A percentile compares a stretch with the other conserved stretches of the same genome.
Conservation (phyloP, 1,140 invertebrate species). For the Eueides isabella region DNA sequence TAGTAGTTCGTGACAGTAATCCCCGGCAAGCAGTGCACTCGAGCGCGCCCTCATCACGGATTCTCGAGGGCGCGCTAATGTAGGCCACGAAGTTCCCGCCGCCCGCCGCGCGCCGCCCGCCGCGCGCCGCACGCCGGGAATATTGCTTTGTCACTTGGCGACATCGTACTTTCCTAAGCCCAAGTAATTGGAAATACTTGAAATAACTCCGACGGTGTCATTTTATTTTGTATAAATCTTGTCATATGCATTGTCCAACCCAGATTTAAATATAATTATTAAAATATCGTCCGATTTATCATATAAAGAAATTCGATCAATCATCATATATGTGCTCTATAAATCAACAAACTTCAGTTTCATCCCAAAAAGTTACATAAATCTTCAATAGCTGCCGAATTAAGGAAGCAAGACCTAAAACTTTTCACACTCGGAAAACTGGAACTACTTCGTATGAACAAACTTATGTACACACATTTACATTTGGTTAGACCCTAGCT, state of each 20-base stretch:
- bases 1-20: constrained; percentile 68
- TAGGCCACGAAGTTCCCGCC: constrained; percentile 74
- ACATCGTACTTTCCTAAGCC: constrained; percentile 75
- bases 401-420: background rate
- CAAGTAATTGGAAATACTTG: constrained; percentile 81
- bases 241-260: background rate
- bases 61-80: constrained; percentile 75
- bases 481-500: background rate
- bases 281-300: background rate
- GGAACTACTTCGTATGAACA: background rate
- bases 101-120: constrained; percentile 52
- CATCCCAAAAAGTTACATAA: background rate
- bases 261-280: background rate
- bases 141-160: constrained; percentile 81
- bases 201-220: constrained; percentile 52
- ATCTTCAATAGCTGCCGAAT: constrained; percentile 1
- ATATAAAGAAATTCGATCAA: background rate
- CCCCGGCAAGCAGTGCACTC: constrained; percentile 60
- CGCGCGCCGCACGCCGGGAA: constrained; percentile 65
- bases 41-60: constrained; percentile 68
- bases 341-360: background rate
- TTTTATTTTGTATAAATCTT: constrained; percentile 4
- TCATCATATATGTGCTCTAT: background rate
- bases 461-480: background rate
- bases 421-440: background rate